Base-by-base conservation (phyloP, 2,888 invertebrate species). In the Eilema sororculum region DNA sequence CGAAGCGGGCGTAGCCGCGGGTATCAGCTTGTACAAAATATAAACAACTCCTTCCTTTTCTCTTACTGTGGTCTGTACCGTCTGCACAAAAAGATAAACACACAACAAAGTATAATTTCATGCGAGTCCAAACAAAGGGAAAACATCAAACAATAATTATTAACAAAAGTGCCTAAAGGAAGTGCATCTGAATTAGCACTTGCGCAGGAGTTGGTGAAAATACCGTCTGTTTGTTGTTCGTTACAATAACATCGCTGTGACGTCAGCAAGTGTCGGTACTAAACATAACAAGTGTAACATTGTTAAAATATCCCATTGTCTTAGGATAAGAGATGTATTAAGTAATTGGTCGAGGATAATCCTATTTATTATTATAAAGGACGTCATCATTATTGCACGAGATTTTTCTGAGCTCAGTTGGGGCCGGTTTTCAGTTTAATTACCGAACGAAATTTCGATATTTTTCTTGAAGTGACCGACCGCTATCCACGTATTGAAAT, bases 111-210 rank as follows among this genome's bases (percentile, higher is more conserved):
- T 64, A 33, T 52, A 62, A 33, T 24, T 69, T 46, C 52, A 59
- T 33, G 33, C 41, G 69, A 72, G 67, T 33, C 46, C 25, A 62
- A 80, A 74, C 78, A 46, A 69, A 73, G 73, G 72, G 75, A 78
- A 79, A 81, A 81, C 76, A 81, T 76, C 22, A 78, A 77, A 78
- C 75, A 73, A 81, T 81, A 73, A 67, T 67, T 58, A 71, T n/a
- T 76, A 76, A 74, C 74, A 79, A 74, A 69, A 67, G 33, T 56
- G n/a, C 52, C 52, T 52, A 68, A 72, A 79, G 80, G 80, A 81
- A 79, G 73, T 79, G 73, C 72, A 68, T 68, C 70, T 72, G 73
- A 76, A 71, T 81, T 74, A 78, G 73, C 81, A 58, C 63, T 16
- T 66, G 67, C 58, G 71, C 67, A 58, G n/a, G 57, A 41, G 57